Conservation (phyloP, 2,888 invertebrate species). For the Encarsia formosa region DNA sequence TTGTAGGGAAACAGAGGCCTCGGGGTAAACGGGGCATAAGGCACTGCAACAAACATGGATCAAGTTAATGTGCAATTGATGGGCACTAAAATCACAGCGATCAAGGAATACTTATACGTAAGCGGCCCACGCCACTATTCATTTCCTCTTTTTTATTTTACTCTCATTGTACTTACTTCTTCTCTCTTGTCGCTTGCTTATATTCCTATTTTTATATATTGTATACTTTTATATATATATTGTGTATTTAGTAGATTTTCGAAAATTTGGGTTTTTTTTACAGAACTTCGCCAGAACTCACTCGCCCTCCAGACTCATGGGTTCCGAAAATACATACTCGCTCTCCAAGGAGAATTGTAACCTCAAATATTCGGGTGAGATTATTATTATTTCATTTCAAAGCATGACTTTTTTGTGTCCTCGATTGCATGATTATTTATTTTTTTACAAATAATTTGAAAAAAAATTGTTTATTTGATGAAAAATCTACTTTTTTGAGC, state of each 20-base stretch:
- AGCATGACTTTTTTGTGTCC: too few species aligned
- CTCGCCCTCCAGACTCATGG: constrained; percentile 50
- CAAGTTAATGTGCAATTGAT: constrained; percentile 49
- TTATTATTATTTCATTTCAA: background rate
- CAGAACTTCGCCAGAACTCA: constrained; percentile 50
- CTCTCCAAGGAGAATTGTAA: constrained; percentile 49
- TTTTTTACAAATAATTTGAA: too few species aligned
- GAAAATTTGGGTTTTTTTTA: constrained; percentile 27
- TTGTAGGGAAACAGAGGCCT: constrained; percentile 51
- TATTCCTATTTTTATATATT: background rate
- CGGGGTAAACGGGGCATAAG: constrained; percentile 46
- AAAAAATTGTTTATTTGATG: too few species aligned
- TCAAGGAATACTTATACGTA: constrained; percentile 53
- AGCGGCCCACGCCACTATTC: constrained; percentile 29
- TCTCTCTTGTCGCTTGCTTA: background rate
- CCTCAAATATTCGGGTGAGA: constrained; percentile 48
- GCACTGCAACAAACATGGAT: constrained; percentile 50
- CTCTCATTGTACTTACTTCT: constrained; percentile 3
- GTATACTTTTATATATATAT: background rate
- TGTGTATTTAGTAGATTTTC: constrained; percentile 1
- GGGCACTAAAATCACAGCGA: constrained; percentile 51
- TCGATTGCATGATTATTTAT: too few species aligned
- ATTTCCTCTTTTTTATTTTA: constrained; percentile 6
- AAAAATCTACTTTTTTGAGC: too few species aligned
- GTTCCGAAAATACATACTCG: constrained; percentile 49